phyloP scores from a whole-genome alignment of 2,797 vertebrate genomes.

The Cirrhinus mrigala region DNA sequence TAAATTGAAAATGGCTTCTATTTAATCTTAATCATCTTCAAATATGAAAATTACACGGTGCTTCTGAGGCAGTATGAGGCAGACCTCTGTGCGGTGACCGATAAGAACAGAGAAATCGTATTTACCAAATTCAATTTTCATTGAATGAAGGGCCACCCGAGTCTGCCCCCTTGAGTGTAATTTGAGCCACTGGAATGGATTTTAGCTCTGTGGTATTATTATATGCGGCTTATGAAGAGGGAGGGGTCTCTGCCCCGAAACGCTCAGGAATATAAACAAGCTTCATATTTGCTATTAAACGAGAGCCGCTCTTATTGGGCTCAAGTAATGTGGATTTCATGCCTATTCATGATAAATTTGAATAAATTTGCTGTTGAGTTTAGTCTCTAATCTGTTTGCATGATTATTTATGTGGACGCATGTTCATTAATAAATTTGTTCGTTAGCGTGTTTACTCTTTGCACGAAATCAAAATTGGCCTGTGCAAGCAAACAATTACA shows the following conservation, averaged over 20 bases:
- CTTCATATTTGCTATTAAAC: conserved; percentile 6
- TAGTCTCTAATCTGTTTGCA: conserved; percentile 51
- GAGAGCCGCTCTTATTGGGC: neutral
- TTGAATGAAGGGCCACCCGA: conserved; percentile 54
- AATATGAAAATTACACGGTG: conserved; percentile 55
- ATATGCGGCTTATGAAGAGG: conserved; percentile 27
- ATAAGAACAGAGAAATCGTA: conserved; percentile 63
- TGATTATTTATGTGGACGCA: conserved; percentile 49
- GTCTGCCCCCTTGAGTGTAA: conserved; percentile 54
- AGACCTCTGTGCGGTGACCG: conserved; percentile 42
- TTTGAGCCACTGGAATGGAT: conserved; percentile 55
- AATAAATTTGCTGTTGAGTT: conserved; percentile 39
- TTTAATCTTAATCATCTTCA: conserved; percentile 64
- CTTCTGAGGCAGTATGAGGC: conserved; percentile 48
- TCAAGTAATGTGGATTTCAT: conserved; percentile 30
- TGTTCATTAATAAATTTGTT: conserved; percentile 55
- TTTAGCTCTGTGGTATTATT: conserved; percentile 45
- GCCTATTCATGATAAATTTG: conserved; percentile 27
- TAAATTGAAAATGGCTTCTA: conserved; percentile 57
- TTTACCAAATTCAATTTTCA: conserved; percentile 65
- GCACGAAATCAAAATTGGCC: conserved; percentile 38
- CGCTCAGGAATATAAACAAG: neutral
- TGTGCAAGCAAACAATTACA: conserved; percentile 44
- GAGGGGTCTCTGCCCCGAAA: conserved; percentile 17
- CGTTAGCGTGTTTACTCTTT: conserved; percentile 51